Evolutionary conservation across 2,797 vertebrate genomes (phyloP).

Genomic region (Orestias chungarensis): DNA sequence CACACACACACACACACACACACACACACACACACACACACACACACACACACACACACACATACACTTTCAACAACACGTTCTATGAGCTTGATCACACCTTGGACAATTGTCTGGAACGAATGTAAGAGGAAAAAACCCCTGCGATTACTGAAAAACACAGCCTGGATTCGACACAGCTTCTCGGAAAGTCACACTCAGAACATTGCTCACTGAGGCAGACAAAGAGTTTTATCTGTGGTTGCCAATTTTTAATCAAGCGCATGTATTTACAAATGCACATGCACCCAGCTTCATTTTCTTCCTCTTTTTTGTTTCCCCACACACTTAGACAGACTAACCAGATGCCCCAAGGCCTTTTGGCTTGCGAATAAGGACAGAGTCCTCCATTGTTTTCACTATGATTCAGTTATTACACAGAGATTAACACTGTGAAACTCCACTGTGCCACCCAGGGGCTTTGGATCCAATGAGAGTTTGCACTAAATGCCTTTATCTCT

Average conservation of each 20-base stretch:
- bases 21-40: background rate
- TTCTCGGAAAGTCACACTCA: constrained; percentile 26
- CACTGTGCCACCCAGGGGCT: constrained; percentile 66
- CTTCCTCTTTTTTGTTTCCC: background rate
- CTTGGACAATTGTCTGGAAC: constrained; percentile 29
- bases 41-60: no score
- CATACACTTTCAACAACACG: constrained; percentile 27
- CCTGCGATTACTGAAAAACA: constrained; percentile 20
- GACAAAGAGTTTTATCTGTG: constrained; percentile 25
- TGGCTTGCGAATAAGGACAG: constrained; percentile 68
- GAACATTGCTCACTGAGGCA: constrained; percentile 37
- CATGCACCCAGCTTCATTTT: constrained; percentile 26
- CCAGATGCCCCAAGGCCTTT: constrained; percentile 67
- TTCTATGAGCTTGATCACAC: constrained; percentile 38
- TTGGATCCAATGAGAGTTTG: constrained; percentile 62
- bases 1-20: background rate
- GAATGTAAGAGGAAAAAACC: constrained; percentile 19
- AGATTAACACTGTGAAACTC: constrained; percentile 78
- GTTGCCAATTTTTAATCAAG: constrained; percentile 39
- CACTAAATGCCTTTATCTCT: constrained; percentile 50
- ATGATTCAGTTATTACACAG: constrained; percentile 75
- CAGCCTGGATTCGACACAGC: constrained; percentile 24
- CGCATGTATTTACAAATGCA: background rate
- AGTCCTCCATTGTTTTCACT: constrained; percentile 71
- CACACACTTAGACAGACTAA: constrained; percentile 51